These are phyloP conservation scores for Tribolium freemani DNA, from an alignment of 2,888 invertebrate genomes.

Conservation along the genomic window DNA sequence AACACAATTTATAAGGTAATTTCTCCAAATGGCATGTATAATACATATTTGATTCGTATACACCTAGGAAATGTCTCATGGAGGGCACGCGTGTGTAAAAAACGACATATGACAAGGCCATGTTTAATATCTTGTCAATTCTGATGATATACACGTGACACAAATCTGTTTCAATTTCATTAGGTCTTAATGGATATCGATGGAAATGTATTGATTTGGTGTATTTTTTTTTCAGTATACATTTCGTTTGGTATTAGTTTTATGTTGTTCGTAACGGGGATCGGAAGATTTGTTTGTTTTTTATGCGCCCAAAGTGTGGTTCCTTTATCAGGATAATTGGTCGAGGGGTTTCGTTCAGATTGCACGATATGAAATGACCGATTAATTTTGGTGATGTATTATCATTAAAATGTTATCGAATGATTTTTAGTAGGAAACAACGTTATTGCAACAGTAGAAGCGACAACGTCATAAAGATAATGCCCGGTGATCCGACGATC, in stretches of 20 bases:
- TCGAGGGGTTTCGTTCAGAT: conserved; percentile 2
- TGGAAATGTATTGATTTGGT: conserved; percentile 34
- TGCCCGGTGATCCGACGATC: conserved; percentile 32
- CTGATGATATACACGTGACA: conserved; percentile 19
- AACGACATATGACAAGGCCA: conserved; percentile 47
- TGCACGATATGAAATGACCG: conserved; percentile 13
- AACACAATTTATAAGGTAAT: conserved; percentile 24
- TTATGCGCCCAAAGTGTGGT: conserved; percentile 18
- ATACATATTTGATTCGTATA: conserved; percentile 25
- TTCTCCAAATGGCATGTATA: conserved; percentile 24
- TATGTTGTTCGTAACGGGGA: conserved; percentile 12
- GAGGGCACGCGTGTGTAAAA: conserved; percentile 22
- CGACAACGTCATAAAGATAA: conserved; percentile 45
- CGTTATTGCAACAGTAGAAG: conserved; percentile 37
- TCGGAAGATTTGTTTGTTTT: conserved; percentile 14
- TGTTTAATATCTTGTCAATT: conserved; percentile 50
- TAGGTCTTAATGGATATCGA: conserved; percentile 34
- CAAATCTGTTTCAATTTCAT: conserved; percentile 37
- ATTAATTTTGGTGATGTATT: conserved; percentile 30
- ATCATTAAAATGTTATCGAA: conserved; percentile 39
- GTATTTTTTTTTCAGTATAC: conserved; percentile 11
- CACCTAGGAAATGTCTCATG: not conserved
- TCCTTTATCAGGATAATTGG: conserved; percentile 22
- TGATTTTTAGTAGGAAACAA: conserved; percentile 35
- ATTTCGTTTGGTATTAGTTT: not conserved